A percentile compares a stretch with the other conserved stretches of the same genome.
Evolutionary conservation across 2,888 invertebrate genomes (phyloP).

Genomic region (Callimorpha dominula): DNA sequence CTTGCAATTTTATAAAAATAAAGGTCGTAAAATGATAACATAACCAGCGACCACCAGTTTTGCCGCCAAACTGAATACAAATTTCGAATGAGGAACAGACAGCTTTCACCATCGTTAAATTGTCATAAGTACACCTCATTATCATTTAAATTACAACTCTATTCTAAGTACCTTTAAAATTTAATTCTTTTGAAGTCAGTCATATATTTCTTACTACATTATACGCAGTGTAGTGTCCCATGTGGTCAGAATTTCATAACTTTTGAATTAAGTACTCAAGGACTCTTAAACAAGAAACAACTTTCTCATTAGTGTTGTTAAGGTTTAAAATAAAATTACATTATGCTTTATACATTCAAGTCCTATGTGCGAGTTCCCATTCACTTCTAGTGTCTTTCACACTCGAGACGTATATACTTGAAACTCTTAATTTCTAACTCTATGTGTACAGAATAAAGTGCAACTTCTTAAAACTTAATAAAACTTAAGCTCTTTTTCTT

Average conservation of each 20-base stretch:
- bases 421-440: constrained; percentile 30
- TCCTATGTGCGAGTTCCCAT: constrained; percentile 65
- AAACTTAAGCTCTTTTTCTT: constrained; percentile 26
- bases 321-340: constrained; percentile 30
- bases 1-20: constrained; percentile 23
- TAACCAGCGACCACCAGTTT: constrained; percentile 52
- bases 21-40: constrained; percentile 36
- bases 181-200: constrained; percentile 47
- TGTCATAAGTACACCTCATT: constrained; percentile 54
- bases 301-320: constrained; percentile 17
- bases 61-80: constrained; percentile 78
- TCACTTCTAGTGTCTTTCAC: constrained; percentile 55
- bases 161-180: constrained; percentile 20
- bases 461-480: constrained; percentile 15
- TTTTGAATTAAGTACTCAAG: constrained; percentile 51
- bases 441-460: accelerated
- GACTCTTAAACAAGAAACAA: constrained; percentile 34
- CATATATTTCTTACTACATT: constrained; percentile 37
- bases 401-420: constrained; percentile 36
- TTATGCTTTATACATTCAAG: constrained; percentile 31
- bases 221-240: constrained; percentile 32
- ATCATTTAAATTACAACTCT: constrained; percentile 50
- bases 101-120: constrained; percentile 63
- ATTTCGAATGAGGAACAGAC: constrained; percentile 43
- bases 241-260: constrained; percentile 58